A percentile compares a stretch with the other conserved stretches of the same genome.
Evolutionary conservation across 2,113 vertebrate genomes (phyloP).

Genomic region (Istiophorus platypterus): DNA sequence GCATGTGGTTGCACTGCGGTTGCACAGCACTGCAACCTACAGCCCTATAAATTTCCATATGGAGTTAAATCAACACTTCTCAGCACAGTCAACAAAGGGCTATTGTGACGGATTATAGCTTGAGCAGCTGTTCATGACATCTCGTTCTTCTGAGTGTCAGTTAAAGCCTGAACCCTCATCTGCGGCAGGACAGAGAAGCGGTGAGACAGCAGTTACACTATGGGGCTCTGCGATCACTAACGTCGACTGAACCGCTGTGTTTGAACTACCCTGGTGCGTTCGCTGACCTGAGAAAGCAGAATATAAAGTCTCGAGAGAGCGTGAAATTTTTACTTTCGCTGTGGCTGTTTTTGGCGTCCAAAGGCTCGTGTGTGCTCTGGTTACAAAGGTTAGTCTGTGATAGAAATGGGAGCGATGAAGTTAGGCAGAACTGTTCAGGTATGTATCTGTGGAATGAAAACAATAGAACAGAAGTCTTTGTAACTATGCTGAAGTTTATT

Average conservation of each 20-base stretch:
- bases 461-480: not conserved
- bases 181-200: constrained; percentile 42
- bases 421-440: not conserved
- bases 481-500: constrained; percentile 2
- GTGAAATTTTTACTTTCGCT: not conserved
- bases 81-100: not conserved
- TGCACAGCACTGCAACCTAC: not conserved
- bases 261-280: not conserved
- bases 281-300: not conserved
- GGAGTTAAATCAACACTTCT: not conserved
- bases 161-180: constrained; percentile 37
- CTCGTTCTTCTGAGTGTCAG: not conserved
- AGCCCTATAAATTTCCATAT: not conserved
- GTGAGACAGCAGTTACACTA: constrained; percentile 30
- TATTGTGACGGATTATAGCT: not conserved
- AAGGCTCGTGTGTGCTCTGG: not conserved
- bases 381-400: not conserved
- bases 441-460: constrained; percentile 13
- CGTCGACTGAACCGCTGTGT: constrained; percentile 45
- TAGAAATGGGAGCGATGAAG: not conserved
- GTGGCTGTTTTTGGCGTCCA: not conserved
- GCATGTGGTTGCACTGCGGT: too few relatives aligned
- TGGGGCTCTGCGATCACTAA: constrained; percentile 45
- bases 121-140: constrained; percentile 43
- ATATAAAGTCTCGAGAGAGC: not conserved